These are phyloP conservation scores for Orientallactaga bullata DNA, from an alignment of 2,113 vertebrate genomes.

Conservation along the genomic window DNA sequence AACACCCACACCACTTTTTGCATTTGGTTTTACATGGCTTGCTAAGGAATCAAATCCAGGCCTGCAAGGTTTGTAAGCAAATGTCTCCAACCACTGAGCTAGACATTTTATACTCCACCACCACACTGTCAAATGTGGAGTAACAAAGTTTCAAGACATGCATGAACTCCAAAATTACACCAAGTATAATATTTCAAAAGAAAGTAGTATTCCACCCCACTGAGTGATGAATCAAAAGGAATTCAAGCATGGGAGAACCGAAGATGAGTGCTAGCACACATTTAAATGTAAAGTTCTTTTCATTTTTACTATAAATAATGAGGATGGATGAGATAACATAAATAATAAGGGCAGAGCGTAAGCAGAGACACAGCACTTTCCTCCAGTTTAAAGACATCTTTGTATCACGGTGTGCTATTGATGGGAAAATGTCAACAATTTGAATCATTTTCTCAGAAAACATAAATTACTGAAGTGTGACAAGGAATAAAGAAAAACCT, in stretches of 20 bases:
- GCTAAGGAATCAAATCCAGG: too few species aligned
- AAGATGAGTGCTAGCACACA: not conserved
- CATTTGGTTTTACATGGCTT: too few species aligned
- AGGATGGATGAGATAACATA: not conserved
- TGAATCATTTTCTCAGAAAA: slow-evolving; percentile 16
- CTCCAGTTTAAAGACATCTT: slow-evolving; percentile 8
- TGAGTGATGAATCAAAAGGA: slow-evolving; percentile 31
- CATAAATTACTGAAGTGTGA: slow-evolving; percentile 24
- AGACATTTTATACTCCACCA: not conserved
- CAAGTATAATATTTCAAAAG: not conserved
- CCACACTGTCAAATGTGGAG: not conserved
- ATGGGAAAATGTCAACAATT: slow-evolving; percentile 17
- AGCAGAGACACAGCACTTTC: not conserved
- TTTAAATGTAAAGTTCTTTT: not conserved
- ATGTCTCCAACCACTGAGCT: too few species aligned
- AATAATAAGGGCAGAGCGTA: not conserved
- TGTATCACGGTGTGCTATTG: not conserved
- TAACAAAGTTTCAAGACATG: not conserved
- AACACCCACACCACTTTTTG: too few species aligned
- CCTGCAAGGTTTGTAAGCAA: too few species aligned
- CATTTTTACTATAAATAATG: slow-evolving; percentile 36
- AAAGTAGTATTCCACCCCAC: not conserved
- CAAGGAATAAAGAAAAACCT: slow-evolving; percentile 23
- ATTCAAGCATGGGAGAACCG: not conserved
- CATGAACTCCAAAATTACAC: not conserved